Conservation (phyloP, 1,140 invertebrate species). For the Drosophila asahinai region DNA sequence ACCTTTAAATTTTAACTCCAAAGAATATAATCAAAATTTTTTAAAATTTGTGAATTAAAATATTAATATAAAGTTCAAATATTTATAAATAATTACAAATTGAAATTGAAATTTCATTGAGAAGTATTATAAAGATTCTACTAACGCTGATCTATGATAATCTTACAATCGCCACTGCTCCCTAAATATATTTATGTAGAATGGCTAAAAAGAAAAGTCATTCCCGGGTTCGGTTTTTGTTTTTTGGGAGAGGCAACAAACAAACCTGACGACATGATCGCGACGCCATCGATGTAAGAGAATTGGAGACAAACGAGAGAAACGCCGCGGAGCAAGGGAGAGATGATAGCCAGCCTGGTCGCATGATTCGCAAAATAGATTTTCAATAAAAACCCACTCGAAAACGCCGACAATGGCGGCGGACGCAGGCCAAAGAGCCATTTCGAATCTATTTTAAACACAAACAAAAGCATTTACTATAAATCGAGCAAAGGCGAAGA, state of each 20-base stretch:
- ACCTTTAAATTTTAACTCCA: not conserved
- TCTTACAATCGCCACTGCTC: not conserved
- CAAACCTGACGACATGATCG: slow-evolving; percentile 55
- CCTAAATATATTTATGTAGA: slow-evolving; percentile 5
- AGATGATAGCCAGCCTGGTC: slow-evolving; percentile 35
- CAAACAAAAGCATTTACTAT: slow-evolving; percentile 71
- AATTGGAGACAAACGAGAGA: slow-evolving; percentile 25
- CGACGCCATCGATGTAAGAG: slow-evolving; percentile 62
- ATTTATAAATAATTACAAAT: not conserved
- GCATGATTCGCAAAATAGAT: slow-evolving; percentile 74
- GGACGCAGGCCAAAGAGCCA: slow-evolving; percentile 62
- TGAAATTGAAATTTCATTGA: not conserved
- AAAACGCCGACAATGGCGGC: slow-evolving; percentile 68
- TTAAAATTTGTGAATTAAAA: not conserved
- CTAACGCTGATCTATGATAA: not conserved
- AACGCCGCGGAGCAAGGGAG: slow-evolving; percentile 3
- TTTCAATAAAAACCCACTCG: slow-evolving; percentile 80
- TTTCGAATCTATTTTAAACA: slow-evolving; percentile 76
- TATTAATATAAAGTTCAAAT: too few species aligned
- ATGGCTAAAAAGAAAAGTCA: slow-evolving; percentile 47
- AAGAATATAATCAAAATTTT: not conserved
- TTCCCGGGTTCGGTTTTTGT: slow-evolving; percentile 36
- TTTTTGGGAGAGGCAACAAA: slow-evolving; percentile 35
- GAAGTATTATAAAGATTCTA: too few species aligned
- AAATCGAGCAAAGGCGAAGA: slow-evolving; percentile 43